Evolutionary conservation across 2,888 invertebrate species (phyloP).

Genomic region (Yponomeuta evonymella): DNA sequence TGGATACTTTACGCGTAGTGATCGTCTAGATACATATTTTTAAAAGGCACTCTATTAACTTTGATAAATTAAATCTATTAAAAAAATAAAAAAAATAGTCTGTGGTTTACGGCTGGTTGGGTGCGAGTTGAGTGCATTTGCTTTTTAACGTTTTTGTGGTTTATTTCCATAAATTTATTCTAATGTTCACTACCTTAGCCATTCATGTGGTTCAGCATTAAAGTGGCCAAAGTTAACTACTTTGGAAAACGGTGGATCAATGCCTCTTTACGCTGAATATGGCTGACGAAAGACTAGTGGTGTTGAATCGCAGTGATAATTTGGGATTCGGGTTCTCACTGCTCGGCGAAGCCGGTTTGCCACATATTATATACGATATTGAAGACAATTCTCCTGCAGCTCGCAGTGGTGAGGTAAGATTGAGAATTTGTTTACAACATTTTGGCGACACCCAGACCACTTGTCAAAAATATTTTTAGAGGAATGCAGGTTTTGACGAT

Average conservation of each 20-base stretch:
- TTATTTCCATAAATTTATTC: slow-evolving; percentile 47
- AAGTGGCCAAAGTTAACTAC: slow-evolving; percentile 56
- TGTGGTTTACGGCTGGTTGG: slow-evolving; percentile 14
- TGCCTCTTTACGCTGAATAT: slow-evolving; percentile 78
- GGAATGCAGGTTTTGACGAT: neutral
- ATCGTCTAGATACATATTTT: neutral
- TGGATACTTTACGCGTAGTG: neutral
- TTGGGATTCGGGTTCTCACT: slow-evolving; percentile 94
- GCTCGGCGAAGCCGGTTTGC: slow-evolving; percentile 92
- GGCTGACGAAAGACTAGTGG: slow-evolving; percentile 94
- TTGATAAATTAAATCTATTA: neutral
- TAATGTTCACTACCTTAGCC: slow-evolving; percentile 36
- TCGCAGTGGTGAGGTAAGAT: slow-evolving; percentile 90
- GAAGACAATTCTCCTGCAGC: slow-evolving; percentile 95
- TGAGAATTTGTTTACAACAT: neutral
- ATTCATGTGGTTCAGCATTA: slow-evolving; percentile 41
- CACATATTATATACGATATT: slow-evolving; percentile 95
- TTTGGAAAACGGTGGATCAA: slow-evolving; percentile 58
- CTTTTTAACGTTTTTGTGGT: slow-evolving; percentile 32
- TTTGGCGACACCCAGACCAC: neutral
- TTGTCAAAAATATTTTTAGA: slow-evolving; percentile 1
- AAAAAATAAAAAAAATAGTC: neutral
- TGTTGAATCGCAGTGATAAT: slow-evolving; percentile 90
- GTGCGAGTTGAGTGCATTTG: slow-evolving; percentile 60
- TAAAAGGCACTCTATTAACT: neutral